Evolutionary conservation across 2,888 invertebrate genomes (phyloP), one percentile per base, ranked within the genome.

Genomic region (Leucoma salicis): DNA sequence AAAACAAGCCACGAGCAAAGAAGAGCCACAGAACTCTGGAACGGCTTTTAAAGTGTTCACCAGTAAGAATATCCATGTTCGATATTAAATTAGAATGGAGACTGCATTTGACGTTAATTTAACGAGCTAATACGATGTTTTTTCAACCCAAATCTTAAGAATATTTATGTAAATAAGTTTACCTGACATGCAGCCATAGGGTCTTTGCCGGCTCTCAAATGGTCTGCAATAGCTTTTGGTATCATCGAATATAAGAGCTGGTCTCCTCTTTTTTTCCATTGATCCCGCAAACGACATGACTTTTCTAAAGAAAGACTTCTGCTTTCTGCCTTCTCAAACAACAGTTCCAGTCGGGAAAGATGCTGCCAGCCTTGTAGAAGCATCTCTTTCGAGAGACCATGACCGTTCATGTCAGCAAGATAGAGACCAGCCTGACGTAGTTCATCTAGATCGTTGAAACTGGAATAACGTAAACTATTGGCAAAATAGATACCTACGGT

Each of bases 241-340:
- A 97, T 96, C 97, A 97, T 97, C 0, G 97, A 96, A 70, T 97
- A 97, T 0, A 97, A 85, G 3, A 97, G 87, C 55, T 95, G 95
- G 68, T 97, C 96, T 0, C 96, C 95, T 55, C 95, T 92, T 43
- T 93, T 92, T 75, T 96, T 96, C 96, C 96, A 97, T 21, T 94
- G 93, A 69, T 97, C 96, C 11, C 95, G 84, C 13, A 96, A 85
- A 38, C 93, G 90, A 64, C 96, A 91, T 25, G 95, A 96, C 56
- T 94, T 93, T 66, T 96, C 95, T 46, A 97, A 82, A 44, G 96
- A 95, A 39, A 92, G 91, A 25, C 95, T 94, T 42, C 96, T 91
- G 62, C 92, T 93, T 66, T 96, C 96, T 0, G 95, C 96, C 44
- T 94, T 93, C 65, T 96, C 96, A 55, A 94, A 96, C 88, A 95